phyloP scores from a whole-genome alignment of 2,888 invertebrate species.

The Pasiphila rectangulata region DNA sequence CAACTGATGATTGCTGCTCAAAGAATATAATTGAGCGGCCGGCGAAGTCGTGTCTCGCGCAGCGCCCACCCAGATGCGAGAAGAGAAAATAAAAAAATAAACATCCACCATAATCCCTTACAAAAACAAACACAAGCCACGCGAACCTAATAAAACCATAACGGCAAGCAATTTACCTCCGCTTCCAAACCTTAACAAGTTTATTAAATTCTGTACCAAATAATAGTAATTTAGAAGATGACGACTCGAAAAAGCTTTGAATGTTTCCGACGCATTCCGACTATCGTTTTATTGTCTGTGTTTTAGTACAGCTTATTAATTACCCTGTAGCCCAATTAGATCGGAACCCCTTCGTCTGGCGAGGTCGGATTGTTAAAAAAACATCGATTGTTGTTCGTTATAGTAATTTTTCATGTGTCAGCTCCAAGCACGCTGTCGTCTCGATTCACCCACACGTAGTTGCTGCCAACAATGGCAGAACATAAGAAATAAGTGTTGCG shows the following conservation, averaged over 20 bases:
- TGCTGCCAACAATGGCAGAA: slow-evolving; percentile 50
- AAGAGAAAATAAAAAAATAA: slow-evolving; percentile 50
- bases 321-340: slow-evolving; percentile 44
- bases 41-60: slow-evolving; percentile 74
- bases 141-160: slow-evolving; percentile 77
- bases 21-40: slow-evolving; percentile 60
- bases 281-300: slow-evolving; percentile 67
- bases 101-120: slow-evolving; percentile 64
- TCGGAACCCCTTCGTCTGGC: slow-evolving; percentile 13
- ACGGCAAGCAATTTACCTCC: slow-evolving; percentile 71
- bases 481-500: slow-evolving; percentile 56
- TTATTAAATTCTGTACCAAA: slow-evolving; percentile 79
- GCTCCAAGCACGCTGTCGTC: slow-evolving; percentile 37
- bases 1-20: slow-evolving; percentile 51
- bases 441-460: slow-evolving; percentile 60
- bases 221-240: slow-evolving; percentile 78
- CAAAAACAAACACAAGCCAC: slow-evolving; percentile 76
- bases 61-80: slow-evolving; percentile 73
- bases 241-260: slow-evolving; percentile 70
- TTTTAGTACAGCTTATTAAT: slow-evolving; percentile 66
- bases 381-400: slow-evolving; percentile 11
- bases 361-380: slow-evolving; percentile 15
- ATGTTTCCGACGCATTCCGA: slow-evolving; percentile 70
- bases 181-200: slow-evolving; percentile 78
- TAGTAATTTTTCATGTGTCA: slow-evolving; percentile 32